Percentiles rank a stretch among this genome's conserved stretches.
phyloP scores from a whole-genome alignment of 2,113 vertebrate species.

The Rousettus leschenaultii region DNA sequence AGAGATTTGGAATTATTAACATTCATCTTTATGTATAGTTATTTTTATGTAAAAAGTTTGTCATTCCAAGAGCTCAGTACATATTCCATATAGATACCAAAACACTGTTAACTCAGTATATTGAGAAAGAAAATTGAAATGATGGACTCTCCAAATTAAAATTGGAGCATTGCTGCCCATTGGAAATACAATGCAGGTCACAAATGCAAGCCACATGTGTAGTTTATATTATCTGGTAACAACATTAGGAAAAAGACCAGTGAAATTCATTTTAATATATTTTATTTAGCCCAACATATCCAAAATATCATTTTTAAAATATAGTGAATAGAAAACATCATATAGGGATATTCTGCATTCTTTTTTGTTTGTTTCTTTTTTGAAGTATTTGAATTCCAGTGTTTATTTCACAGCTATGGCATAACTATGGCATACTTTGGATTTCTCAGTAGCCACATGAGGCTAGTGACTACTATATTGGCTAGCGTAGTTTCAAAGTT shows the following conservation, averaged over 20 bases:
- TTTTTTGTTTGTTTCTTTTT: background rate
- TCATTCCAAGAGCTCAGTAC: background rate
- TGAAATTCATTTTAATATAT: conserved; percentile 26
- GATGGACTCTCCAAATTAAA: background rate
- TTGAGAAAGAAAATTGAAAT: conserved; percentile 28
- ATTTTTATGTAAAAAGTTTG: conserved; percentile 21
- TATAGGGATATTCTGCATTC: background rate
- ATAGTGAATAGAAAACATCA: background rate
- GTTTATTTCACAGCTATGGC: background rate
- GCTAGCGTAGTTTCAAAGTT: background rate
- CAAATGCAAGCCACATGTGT: background rate
- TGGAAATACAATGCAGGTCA: background rate
- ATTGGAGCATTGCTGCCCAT: background rate
- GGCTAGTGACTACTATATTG: background rate
- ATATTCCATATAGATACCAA: background rate
- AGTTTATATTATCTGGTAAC: background rate
- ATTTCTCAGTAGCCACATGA: background rate
- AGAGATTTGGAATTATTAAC: background rate
- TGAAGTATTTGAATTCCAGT: background rate
- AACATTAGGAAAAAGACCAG: background rate
- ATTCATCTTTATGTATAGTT: background rate
- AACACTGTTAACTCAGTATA: background rate
- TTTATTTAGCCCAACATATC: background rate
- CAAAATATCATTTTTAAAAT: conserved; percentile 7
- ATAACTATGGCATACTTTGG: background rate